Evolutionary conservation across 1,140 invertebrate species (phyloP).

Genomic region (Temnothorax longispinosus): DNA sequence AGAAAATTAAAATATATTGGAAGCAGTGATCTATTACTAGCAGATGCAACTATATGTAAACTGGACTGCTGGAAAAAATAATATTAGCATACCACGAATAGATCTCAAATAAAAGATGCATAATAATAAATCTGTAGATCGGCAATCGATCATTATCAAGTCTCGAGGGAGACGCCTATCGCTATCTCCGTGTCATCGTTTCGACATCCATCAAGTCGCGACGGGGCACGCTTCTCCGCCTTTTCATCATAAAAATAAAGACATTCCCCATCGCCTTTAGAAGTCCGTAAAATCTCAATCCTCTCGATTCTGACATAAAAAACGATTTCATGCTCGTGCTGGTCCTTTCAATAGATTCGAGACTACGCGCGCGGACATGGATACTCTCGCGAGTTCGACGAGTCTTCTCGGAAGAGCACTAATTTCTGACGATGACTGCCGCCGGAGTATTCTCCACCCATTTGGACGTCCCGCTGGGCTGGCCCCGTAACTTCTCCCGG

Average conservation of each 20-base stretch:
- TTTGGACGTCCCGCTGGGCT: slow-evolving; percentile 67
- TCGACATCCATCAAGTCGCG: slow-evolving; percentile 41
- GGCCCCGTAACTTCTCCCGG: slow-evolving; percentile 69
- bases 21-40: background rate
- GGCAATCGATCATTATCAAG: slow-evolving; percentile 24
- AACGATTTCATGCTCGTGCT: slow-evolving; percentile 10
- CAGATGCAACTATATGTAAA: background rate
- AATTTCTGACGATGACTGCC: slow-evolving; percentile 73
- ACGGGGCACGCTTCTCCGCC: slow-evolving; percentile 1
- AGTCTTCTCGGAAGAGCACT: slow-evolving; percentile 72
- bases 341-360: slow-evolving; percentile 9
- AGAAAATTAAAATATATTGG: background rate
- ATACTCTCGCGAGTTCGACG: slow-evolving; percentile 52
- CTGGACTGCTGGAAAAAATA: background rate
- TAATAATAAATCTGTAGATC: background rate
- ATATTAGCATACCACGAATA: background rate
- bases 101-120: background rate
- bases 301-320: slow-evolving; percentile 10
- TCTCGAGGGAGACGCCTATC: slow-evolving; percentile 2
- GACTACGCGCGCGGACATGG: slow-evolving; percentile 43
- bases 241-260: slow-evolving; percentile 46
- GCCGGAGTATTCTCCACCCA: slow-evolving; percentile 66
- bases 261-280: slow-evolving; percentile 28
- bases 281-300: slow-evolving; percentile 41
- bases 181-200: slow-evolving; percentile 29